Base-by-base conservation (phyloP, 1,140 invertebrate genomes). In the Pseudachorutes palmiensis region DNA sequence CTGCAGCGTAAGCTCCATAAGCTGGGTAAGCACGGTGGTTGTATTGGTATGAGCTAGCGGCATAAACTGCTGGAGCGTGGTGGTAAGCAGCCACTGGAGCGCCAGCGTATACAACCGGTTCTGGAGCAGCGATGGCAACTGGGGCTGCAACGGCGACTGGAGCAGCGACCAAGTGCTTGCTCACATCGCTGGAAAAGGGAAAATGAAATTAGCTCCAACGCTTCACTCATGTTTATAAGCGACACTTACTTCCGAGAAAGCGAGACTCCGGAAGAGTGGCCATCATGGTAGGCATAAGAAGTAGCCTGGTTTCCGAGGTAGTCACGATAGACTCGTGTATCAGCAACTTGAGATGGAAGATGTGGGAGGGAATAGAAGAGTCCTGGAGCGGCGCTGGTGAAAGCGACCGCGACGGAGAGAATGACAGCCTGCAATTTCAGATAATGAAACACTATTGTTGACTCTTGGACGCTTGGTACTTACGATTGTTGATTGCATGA, bases 231-330 rank as follows among this genome's bases (percentile, higher is more conserved):
- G n/a, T n/a, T n/a, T n/a, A n/a, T n/a, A n/a, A n/a, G n/a, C n/a
- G n/a, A n/a, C 36, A 45, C 19, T 45, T 45, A 60, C 65, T 33
- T 70, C 41, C 72, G 41, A n/a, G 67, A 51, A 12, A 73, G 64
- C 19, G 71, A 66, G 1, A 73, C 71, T n/a, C 66, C 64, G 22
- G 66, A 66, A 12, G 72, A 73, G 51, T 70, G 69, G 64, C 72
- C 72, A 68, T 73, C 62, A 28, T 67, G 67, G 36, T 73, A 73
- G 26, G 72, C 69, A 33, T 72, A 73, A 16, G 64, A 48, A 16
- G 72, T 73, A 1, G 62, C 68, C 69, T 73, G 72, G 64, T 73
- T 73, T 19, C 72, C 72, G 5, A 73, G 60, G 31, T 33, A 60
- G 58, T 73, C 72, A n/a, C 72, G 28, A 24, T 65, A 51, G 31